phyloP scores from a whole-genome alignment of 2,888 invertebrate genomes.

The Selenia dentaria region DNA sequence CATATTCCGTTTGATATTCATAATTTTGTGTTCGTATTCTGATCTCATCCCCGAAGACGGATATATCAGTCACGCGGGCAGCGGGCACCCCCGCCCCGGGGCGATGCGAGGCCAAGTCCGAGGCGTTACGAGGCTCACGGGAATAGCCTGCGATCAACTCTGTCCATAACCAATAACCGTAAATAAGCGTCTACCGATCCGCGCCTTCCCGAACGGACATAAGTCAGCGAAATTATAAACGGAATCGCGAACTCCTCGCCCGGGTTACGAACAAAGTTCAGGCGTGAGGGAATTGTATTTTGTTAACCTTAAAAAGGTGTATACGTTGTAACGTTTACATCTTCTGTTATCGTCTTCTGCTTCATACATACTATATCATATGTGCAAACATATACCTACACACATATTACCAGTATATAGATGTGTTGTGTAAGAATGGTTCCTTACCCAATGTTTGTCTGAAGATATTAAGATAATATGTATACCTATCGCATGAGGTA shows the following conservation, averaged over 20 bases:
- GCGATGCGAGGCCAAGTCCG: conserved; percentile 63
- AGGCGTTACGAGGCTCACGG: conserved; percentile 80
- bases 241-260: conserved; percentile 15
- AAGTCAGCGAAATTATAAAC: conserved; percentile 44
- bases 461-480: too few relatives aligned
- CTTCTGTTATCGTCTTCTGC: too few relatives aligned
- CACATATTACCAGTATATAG: too few relatives aligned
- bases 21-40: conserved; percentile 65
- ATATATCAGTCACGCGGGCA: conserved; percentile 77
- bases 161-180: conserved; percentile 83
- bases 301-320: too few relatives aligned
- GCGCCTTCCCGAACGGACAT: conserved; percentile 40
- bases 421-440: too few relatives aligned
- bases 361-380: too few relatives aligned
- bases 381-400: too few relatives aligned
- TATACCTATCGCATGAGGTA: too few relatives aligned
- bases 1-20: too few relatives aligned
- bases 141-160: conserved; percentile 74
- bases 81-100: conserved; percentile 65
- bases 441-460: too few relatives aligned
- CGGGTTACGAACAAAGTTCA: conserved; percentile 8
- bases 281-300: conserved; percentile 33
- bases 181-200: conserved; percentile 69
- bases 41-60: conserved; percentile 69
- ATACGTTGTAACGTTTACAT: too few relatives aligned